These are phyloP conservation scores for Acanthornis magna DNA, from an alignment of 2,797 vertebrate species.

Conservation along the genomic window DNA sequence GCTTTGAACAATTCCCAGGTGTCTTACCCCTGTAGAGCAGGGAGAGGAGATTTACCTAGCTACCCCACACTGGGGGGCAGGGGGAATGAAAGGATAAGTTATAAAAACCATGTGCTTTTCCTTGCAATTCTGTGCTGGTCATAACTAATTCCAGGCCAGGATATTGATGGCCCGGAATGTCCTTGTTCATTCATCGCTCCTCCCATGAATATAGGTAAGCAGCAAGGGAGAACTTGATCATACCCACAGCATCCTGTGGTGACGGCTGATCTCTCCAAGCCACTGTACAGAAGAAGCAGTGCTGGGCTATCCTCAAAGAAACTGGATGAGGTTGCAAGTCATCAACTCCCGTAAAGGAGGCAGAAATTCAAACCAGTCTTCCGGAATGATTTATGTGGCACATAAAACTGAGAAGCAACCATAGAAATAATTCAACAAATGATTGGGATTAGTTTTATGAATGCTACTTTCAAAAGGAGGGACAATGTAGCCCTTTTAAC, in stretches of 20 bases:
- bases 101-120: background rate
- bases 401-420: conserved; percentile 40
- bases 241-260: background rate
- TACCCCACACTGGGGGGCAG: background rate
- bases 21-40: background rate
- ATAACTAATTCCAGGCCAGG: background rate
- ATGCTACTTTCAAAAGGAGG: background rate
- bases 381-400: conserved; percentile 44
- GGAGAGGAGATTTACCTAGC: background rate
- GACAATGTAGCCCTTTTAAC: background rate
- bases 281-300: background rate
- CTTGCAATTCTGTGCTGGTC: background rate
- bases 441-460: conserved; percentile 54
- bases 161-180: accelerated
- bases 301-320: background rate
- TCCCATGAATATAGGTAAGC: background rate
- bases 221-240: background rate
- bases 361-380: conserved; percentile 56
- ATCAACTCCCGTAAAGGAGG: conserved; percentile 19
- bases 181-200: background rate
- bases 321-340: conserved; percentile 27
- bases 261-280: background rate
- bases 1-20: background rate
- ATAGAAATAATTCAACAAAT: conserved; percentile 45
- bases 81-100: background rate